These are phyloP conservation scores for Columbina picui DNA, from an alignment of 2,113 vertebrate genomes.

Conservation along the genomic window DNA sequence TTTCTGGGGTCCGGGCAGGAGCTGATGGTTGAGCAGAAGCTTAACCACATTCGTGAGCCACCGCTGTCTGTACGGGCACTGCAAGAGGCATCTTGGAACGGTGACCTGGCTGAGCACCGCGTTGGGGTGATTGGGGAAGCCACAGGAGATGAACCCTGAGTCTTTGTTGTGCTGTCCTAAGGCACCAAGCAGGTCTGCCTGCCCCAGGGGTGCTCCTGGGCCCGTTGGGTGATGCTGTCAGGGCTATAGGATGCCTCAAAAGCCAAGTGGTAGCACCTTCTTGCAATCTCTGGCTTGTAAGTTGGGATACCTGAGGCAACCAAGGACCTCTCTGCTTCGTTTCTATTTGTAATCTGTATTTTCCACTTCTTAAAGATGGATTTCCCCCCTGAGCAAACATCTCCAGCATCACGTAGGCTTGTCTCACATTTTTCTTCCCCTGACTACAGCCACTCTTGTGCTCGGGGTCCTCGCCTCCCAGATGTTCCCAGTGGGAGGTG, in stretches of 20 bases:
- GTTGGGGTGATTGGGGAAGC: background rate
- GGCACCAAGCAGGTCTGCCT: background rate
- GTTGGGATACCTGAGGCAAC: background rate
- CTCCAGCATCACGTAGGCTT: background rate
- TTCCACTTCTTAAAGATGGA: background rate
- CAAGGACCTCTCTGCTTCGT: background rate
- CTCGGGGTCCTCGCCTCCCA: background rate
- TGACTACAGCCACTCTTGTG: background rate
- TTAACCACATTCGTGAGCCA: background rate
- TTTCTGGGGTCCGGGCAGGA: background rate
- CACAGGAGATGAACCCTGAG: background rate
- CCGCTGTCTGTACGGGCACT: accelerated
- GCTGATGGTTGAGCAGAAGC: background rate
- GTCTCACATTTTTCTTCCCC: background rate
- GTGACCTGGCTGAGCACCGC: background rate
- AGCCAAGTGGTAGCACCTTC: background rate
- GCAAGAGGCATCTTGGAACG: accelerated
- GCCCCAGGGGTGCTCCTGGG: background rate
- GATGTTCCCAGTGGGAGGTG: background rate
- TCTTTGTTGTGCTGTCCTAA: background rate
- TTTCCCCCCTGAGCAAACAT: background rate
- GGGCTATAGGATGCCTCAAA: no score
- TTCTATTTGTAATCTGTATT: background rate
- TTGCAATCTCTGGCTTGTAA: background rate
- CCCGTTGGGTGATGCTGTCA: background rate